A percentile compares a stretch with the other conserved stretches of the same genome.
phyloP scores from a whole-genome alignment of 2,797 vertebrate species.

The Tamandua tetradactyla region DNA sequence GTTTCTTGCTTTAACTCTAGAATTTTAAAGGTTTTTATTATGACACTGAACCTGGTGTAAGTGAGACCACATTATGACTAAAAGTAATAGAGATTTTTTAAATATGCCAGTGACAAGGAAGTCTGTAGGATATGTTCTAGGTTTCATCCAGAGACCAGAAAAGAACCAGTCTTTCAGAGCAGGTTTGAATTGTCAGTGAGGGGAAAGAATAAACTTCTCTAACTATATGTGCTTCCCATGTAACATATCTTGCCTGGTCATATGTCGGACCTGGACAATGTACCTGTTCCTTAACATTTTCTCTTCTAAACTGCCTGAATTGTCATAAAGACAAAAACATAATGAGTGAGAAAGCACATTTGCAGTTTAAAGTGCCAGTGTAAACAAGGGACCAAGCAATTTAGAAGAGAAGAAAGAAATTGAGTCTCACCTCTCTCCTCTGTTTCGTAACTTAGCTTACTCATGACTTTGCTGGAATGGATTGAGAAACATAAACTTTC shows the following conservation, averaged over 20 bases:
- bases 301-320: neutral
- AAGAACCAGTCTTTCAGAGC: neutral
- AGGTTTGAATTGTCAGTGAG: neutral
- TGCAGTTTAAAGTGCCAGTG: neutral
- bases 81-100: neutral
- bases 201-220: neutral
- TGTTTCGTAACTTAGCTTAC: slow-evolving; percentile 21
- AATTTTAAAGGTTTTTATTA: neutral
- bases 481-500: neutral
- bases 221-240: neutral
- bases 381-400: neutral
- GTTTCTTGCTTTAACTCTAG: neutral
- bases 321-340: neutral
- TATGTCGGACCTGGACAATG: neutral
- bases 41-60: neutral
- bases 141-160: neutral
- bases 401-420: slow-evolving; percentile 16
- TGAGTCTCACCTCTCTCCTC: neutral
- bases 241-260: too few relatives aligned
- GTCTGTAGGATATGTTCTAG: neutral
- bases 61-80: neutral
- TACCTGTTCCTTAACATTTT: neutral
- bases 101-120: neutral
- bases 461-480: neutral
- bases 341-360: neutral